phyloP scores from a whole-genome alignment of 2,888 invertebrate species.

The Falcaria lacertinaria region DNA sequence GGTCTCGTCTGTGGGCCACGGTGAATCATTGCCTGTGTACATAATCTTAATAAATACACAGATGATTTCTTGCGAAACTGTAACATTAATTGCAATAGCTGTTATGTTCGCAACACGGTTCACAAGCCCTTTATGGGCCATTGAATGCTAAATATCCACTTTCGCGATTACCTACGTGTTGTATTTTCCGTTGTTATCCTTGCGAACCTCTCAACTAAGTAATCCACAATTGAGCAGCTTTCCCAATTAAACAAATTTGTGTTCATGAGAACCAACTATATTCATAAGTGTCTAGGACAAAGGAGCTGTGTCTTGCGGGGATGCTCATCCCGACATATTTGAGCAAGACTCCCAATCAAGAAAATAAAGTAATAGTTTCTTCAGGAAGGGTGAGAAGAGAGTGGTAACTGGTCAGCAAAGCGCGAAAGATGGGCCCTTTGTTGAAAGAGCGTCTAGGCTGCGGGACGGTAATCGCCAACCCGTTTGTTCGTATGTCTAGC shows the following conservation, averaged over 20 bases:
- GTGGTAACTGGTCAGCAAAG: too few relatives aligned
- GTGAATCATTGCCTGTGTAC: constrained; percentile 31
- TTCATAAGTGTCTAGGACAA: too few relatives aligned
- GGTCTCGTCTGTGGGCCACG: constrained; percentile 23
- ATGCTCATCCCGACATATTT: too few relatives aligned
- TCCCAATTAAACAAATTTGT: background rate
- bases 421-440: too few relatives aligned
- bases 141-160: background rate
- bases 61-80: constrained; percentile 33
- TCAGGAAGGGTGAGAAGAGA: too few relatives aligned
- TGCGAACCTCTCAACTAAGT: background rate
- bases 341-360: too few relatives aligned
- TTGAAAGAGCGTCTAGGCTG: too few relatives aligned
- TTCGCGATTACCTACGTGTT: background rate
- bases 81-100: constrained; percentile 28
- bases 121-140: background rate
- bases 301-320: too few relatives aligned
- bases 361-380: too few relatives aligned
- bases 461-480: too few relatives aligned
- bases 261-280: background rate
- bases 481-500: too few relatives aligned
- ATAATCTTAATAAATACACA: constrained; percentile 25
- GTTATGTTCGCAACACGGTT: constrained; percentile 12
- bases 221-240: background rate
- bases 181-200: background rate